Percentiles rank a stretch among this genome's conserved stretches.
Conservation (phyloP, 2,888 invertebrate genomes). For the Idaea biselata region DNA sequence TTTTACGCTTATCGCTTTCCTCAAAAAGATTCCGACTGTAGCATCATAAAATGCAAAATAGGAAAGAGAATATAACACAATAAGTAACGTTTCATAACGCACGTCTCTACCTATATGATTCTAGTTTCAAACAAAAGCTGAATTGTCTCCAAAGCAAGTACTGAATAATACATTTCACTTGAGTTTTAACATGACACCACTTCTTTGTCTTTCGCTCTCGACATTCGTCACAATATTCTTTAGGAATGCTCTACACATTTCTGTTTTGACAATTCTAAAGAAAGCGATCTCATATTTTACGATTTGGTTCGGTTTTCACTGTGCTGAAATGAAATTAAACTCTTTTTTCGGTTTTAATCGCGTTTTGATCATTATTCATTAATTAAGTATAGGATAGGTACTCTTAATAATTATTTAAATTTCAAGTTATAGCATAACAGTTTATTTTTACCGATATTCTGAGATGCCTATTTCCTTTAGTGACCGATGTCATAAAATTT, state of each 20-base stretch:
- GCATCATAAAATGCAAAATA: background rate
- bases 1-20: background rate
- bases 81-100: slow-evolving; percentile 29
- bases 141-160: slow-evolving; percentile 49
- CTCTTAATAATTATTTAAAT: no score
- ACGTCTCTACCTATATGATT: slow-evolving; percentile 38
- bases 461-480: background rate
- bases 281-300: background rate
- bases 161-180: slow-evolving; percentile 67
- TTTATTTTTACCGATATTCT: background rate
- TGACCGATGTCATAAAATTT: background rate
- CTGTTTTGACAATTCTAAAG: background rate
- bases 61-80: slow-evolving; percentile 8
- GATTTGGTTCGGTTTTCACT: no score
- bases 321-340: no score
- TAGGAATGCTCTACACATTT: slow-evolving; percentile 15
- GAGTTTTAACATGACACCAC: slow-evolving; percentile 64
- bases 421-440: no score
- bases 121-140: slow-evolving; percentile 50
- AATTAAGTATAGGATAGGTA: no score
- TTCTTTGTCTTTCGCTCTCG: slow-evolving; percentile 51
- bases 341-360: no score
- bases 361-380: no score
- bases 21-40: background rate
- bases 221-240: slow-evolving; percentile 37